A percentile compares a stretch with the other conserved stretches of the same genome.
Evolutionary conservation across 1,140 invertebrate genomes (phyloP).

Genomic region (Zaprionus vittiger): DNA sequence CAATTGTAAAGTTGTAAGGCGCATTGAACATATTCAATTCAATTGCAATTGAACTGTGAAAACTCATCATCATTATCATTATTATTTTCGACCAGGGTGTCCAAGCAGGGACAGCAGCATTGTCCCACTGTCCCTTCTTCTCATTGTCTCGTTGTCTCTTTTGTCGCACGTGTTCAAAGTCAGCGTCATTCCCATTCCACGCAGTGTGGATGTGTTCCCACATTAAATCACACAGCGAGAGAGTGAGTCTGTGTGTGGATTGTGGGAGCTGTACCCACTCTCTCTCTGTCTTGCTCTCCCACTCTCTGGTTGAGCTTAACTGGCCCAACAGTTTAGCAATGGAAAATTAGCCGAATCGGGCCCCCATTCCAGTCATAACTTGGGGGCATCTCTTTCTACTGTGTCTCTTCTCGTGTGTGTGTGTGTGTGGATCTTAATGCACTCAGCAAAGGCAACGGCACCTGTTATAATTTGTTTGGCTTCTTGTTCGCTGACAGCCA

Average conservation of each 20-base stretch:
- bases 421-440: slow-evolving; percentile 28
- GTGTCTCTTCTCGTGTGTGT: background rate
- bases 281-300: background rate
- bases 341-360: slow-evolving; percentile 45
- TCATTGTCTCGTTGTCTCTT: slow-evolving; percentile 15
- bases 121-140: background rate
- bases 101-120: background rate
- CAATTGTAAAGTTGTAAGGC: slow-evolving; percentile 24
- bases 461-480: slow-evolving; percentile 83
- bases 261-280: slow-evolving; percentile 35
- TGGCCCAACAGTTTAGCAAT: slow-evolving; percentile 43
- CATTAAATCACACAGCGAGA: slow-evolving; percentile 64
- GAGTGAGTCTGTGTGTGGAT: background rate
- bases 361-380: slow-evolving; percentile 15
- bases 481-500: slow-evolving; percentile 78
- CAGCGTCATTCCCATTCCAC: slow-evolving; percentile 32
- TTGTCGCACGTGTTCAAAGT: slow-evolving; percentile 60
- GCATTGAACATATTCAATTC: slow-evolving; percentile 19
- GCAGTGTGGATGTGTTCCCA: slow-evolving; percentile 53
- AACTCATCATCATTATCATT: background rate
- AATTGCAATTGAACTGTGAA: slow-evolving; percentile 28
- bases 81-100: slow-evolving; percentile 5
- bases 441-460: slow-evolving; percentile 61
- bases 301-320: slow-evolving; percentile 42
- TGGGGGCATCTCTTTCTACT: slow-evolving; percentile 21